Base-by-base conservation (phyloP, 1,140 invertebrate genomes). In the Hypsibius dujardini region DNA sequence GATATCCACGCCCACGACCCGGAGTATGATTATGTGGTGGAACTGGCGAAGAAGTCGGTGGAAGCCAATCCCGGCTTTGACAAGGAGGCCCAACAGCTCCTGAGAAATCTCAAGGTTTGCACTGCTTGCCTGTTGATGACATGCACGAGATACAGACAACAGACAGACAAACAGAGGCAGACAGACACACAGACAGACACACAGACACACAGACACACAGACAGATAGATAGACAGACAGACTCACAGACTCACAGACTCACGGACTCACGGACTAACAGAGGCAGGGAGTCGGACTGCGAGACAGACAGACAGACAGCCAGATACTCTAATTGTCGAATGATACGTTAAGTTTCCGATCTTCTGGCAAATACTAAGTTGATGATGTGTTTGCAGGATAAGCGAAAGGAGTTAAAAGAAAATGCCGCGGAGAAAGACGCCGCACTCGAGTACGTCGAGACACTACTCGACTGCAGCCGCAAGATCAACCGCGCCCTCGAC, bases 51-150 rank as follows among this genome's bases (percentile, higher is more conserved):
- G 15, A 79, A 79, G 59, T 79, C 85, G 40, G 72, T 83, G 15
- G 73, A 76, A 46, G 40, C 1, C 46, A 15, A 62, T 45, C 45
- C 89, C 91, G 80, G 84, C 88, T 72, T 95, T 97, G 80, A 95
- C 94, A 78, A 85, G 90, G 95, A 98, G 81, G 94, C 93, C 0
- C 93, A 98, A 79, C 90, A 95, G 77, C 93, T 98, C 73, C 81
- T 98, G 12, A 92, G 95, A 74, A 90, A 89, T 79, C 85, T 85
- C 7, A 86, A 93, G 75, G 82, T 92, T 59, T 93, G 92, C 50
- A 90, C 90, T 80, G 28, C 28, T 28, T 28, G 28, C 28, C 28
- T 28, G 28, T 28, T 28, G 28, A 28, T 28, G 28, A 28, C 28
- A 28, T 28, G 28, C 28, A 28, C 28, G 28, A 28, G 28, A 28